phyloP scores from a whole-genome alignment of 1,140 invertebrate genomes.

The Drosophila funebris region DNA sequence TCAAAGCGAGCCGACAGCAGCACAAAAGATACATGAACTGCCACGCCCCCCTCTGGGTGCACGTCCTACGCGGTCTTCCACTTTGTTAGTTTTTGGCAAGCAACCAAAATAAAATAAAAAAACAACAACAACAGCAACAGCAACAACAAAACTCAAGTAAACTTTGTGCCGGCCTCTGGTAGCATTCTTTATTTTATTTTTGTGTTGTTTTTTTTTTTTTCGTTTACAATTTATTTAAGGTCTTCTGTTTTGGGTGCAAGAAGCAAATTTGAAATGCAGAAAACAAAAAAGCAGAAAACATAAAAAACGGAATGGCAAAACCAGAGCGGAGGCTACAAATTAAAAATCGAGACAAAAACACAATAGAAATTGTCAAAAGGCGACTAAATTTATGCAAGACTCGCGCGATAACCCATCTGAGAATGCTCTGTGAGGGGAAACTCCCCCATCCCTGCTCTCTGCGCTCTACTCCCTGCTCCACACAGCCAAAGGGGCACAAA shows the following conservation, averaged over 20 bases:
- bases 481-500: too few species aligned
- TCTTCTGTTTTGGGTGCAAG: constrained; percentile 35
- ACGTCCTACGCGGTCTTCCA: constrained; percentile 60
- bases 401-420: constrained; percentile 62
- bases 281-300: constrained; percentile 41
- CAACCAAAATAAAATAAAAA: constrained; percentile 40
- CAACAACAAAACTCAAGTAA: constrained; percentile 63
- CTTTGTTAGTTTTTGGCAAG: constrained; percentile 68
- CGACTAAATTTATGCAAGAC: constrained; percentile 63
- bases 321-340: constrained; percentile 35
- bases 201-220: constrained; percentile 20
- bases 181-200: constrained; percentile 29
- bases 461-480: too few species aligned
- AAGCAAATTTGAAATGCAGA: constrained; percentile 60
- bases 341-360: constrained; percentile 53
- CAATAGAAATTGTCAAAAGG: constrained; percentile 63
- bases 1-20: constrained; percentile 69
- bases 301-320: constrained; percentile 19
- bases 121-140: constrained; percentile 26
- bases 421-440: constrained; percentile 33
- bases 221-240: constrained; percentile 65
- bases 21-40: constrained; percentile 53
- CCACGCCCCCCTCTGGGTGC: constrained; percentile 28
- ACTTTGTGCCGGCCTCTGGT: constrained; percentile 42
- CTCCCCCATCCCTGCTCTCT: too few species aligned